phyloP scores from a whole-genome alignment of 1,140 invertebrate genomes.

The Neodiprion pinetum region DNA sequence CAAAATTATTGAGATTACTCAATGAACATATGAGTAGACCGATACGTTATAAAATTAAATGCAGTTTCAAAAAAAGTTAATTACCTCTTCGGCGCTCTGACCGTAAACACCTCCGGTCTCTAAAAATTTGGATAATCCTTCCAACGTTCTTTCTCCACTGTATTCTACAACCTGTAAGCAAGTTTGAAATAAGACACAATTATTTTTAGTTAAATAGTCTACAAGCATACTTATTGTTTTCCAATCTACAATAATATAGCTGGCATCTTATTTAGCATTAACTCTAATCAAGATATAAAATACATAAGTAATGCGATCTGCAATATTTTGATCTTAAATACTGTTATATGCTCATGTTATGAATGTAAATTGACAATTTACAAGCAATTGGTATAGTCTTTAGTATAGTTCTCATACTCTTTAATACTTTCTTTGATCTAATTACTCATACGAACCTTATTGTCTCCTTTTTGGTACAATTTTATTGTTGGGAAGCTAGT shows the following conservation, averaged over 20 bases:
- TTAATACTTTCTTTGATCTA: too few relatives aligned
- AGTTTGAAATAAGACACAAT: constrained; percentile 6
- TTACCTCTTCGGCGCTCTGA: constrained; percentile 70
- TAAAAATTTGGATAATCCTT: constrained; percentile 91
- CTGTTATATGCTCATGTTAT: too few relatives aligned
- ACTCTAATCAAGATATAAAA: constrained; percentile 14
- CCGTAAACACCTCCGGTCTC: constrained; percentile 78
- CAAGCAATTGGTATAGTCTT: too few relatives aligned
- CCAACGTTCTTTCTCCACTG: constrained; percentile 93
- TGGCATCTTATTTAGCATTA: constrained; percentile 18
- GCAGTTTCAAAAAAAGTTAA: constrained; percentile 26
- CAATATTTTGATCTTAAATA: too few relatives aligned
- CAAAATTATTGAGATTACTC: background rate
- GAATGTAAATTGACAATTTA: too few relatives aligned
- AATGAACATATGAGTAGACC: background rate
- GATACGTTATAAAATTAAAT: constrained; percentile 20
- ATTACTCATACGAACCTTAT: constrained; percentile 71
- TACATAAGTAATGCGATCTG: constrained; percentile 16
- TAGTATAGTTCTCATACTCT: too few relatives aligned
- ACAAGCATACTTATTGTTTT: too few relatives aligned
- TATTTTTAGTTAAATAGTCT: too few relatives aligned
- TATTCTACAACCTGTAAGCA: constrained; percentile 82
- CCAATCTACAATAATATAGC: constrained; percentile 17
- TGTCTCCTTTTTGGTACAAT: constrained; percentile 91
- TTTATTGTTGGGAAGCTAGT: constrained; percentile 97